Evolutionary conservation across 92 coral and sea anemone genomes (phyloP), one percentile per base, ranked within the genome.

Genomic region (Palythoa heliodiscus): DNA sequence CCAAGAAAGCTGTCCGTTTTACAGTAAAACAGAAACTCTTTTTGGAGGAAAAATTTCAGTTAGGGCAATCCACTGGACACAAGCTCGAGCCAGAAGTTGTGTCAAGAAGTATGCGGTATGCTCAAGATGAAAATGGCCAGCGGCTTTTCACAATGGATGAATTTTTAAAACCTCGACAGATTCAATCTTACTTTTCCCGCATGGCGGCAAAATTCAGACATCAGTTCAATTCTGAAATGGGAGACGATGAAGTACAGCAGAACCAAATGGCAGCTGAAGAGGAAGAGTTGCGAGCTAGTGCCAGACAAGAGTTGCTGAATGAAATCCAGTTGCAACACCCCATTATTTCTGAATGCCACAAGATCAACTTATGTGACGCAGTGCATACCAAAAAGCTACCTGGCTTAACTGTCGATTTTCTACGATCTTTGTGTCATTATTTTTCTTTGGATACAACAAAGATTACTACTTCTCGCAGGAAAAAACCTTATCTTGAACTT

Each of bases 151-250:
- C 37, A 1, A 24, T 17, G 2, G 37, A 50, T 17, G 78, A 47
- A 38, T 73, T 47, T 23, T 35, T 73, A 3, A 47, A 73, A 50
- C 11, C 77, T 11, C 58, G 50, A 12, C 60, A 73, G 15, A 50
- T 19, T 5, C 22, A 47, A 7, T 72, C 57, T 13, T 72, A 7
- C 29, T 72, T 72, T 10, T 72, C 77, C 7, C 53, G 77, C 7
- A 72, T 72, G 77, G 77, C 55, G 4, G 60, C 78, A 11, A 73
- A 73, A 12, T n/a, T 73, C 16, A 48, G 35, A 12, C 78, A 52
- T 22, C 78, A 73, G 35, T 11, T 37, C 3, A 23, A 54, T 43
- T 71, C 50, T 1, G 11, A 70, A 15, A 37, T 70, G 75, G 19
- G 48, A 24, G 50, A 38, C n/a, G n/a, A 70, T 4, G 75, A 70